These are phyloP conservation scores for Forbesichthys papilliferus DNA, from an alignment of 2,113 vertebrate species.

Conservation along the genomic window DNA sequence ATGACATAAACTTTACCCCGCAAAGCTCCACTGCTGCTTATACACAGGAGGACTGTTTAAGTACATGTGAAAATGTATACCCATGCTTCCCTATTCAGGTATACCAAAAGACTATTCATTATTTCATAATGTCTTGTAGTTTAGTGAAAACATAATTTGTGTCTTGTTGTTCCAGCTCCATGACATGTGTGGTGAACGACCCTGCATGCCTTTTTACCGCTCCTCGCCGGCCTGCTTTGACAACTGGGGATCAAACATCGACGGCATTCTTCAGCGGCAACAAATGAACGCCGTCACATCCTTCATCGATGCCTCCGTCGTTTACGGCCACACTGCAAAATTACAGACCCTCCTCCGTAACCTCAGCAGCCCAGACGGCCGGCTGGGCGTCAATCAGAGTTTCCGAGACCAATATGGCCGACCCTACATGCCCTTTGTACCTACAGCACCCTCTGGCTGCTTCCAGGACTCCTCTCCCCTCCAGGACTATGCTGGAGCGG, in stretches of 20 bases:
- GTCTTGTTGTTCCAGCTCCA: conserved; percentile 65
- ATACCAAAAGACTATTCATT: conserved; percentile 14
- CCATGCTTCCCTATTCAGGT: conserved; percentile 93
- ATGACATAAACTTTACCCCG: conserved; percentile 90
- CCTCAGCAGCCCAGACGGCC: conserved; percentile 79
- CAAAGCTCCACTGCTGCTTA: conserved; percentile 74
- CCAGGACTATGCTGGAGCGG: neutral
- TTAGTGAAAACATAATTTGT: neutral
- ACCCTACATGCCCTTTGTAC: conserved; percentile 81
- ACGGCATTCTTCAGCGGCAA: conserved; percentile 70
- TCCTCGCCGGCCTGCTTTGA: conserved; percentile 80
- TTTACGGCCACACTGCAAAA: conserved; percentile 82
- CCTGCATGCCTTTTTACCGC: conserved; percentile 88
- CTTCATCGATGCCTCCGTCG: conserved; percentile 89
- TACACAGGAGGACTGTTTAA: conserved; percentile 70
- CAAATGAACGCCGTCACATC: conserved; percentile 89
- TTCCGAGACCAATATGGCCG: conserved; percentile 73
- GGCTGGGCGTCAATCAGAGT: conserved; percentile 77
- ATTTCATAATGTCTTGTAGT: neutral
- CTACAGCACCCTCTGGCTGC: conserved; percentile 71
- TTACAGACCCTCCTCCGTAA: conserved; percentile 78
- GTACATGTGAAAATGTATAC: conserved; percentile 76
- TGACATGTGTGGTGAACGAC: conserved; percentile 33
- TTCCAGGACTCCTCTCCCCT: conserved; percentile 48
- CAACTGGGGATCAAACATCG: conserved; percentile 15